These are phyloP conservation scores for Apeira syringaria DNA, from an alignment of 2,888 invertebrate species.

Conservation along the genomic window DNA sequence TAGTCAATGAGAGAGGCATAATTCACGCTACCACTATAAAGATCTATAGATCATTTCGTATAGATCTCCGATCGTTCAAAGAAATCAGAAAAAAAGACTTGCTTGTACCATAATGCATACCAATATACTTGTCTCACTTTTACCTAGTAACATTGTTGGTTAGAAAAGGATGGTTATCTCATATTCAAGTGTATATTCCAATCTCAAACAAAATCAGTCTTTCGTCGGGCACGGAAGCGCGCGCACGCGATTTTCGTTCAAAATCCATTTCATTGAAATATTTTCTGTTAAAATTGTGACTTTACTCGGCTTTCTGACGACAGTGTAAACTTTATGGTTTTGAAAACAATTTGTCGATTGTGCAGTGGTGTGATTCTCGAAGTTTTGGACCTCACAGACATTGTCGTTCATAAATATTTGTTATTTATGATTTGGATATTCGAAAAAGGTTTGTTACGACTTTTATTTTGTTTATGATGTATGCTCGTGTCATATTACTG, in stretches of 20 bases:
- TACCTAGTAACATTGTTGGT: conserved; percentile 20
- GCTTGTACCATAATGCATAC: conserved; percentile 74
- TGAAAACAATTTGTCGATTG: conserved; percentile 2
- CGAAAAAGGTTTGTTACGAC: conserved; percentile 23
- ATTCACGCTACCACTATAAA: conserved; percentile 65
- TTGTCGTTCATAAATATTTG: conserved; percentile 19
- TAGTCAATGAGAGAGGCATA: conserved; percentile 55
- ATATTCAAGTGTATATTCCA: conserved; percentile 53
- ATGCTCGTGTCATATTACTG: conserved; percentile 11
- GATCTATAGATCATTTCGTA: conserved; percentile 67
- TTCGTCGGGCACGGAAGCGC: conserved; percentile 26
- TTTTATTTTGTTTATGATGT: conserved; percentile 18
- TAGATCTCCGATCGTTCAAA: conserved; percentile 72
- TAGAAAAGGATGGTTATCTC: conserved; percentile 46
- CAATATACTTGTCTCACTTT: conserved; percentile 59
- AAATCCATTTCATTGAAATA: conserved; percentile 1
- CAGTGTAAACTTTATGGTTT: conserved; percentile 2
- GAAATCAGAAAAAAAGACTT: conserved; percentile 74
- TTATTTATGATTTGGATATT: conserved; percentile 25
- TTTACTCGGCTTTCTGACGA: conserved; percentile 1
- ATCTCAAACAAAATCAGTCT: conserved; percentile 48
- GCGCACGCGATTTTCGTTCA: conserved; percentile 21
- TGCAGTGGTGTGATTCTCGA: conserved; percentile 6
- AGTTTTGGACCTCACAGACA: conserved; percentile 16
- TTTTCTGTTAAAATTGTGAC: conserved; percentile 22